Conservation (phyloP, 2,113 vertebrate species). For the Orthochromis malagaraziensis region DNA sequence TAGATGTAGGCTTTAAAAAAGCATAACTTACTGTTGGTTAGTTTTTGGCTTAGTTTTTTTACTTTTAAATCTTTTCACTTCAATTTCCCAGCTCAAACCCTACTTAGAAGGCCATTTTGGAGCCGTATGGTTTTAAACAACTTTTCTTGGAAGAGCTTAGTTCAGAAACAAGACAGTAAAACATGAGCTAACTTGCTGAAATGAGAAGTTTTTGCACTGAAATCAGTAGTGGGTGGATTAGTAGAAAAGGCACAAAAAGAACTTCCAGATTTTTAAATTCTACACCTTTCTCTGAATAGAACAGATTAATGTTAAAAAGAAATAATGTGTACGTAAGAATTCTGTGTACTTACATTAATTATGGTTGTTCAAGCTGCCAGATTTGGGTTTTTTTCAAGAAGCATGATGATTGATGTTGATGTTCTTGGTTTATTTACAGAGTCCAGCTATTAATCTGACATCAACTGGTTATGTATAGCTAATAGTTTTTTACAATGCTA, state of each 20-base stretch:
- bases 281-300: not conserved
- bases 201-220: not conserved
- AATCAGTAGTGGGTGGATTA: not conserved
- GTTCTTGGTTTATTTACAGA: not conserved
- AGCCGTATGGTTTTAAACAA: slow-evolving; percentile 4
- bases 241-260: not conserved
- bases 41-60: not conserved
- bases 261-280: not conserved
- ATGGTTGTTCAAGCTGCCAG: not conserved
- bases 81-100: not conserved
- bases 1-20: not conserved
- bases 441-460: not conserved
- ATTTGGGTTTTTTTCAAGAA: rapidly evolving
- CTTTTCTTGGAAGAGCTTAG: slow-evolving; percentile 13
- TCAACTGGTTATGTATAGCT: not conserved
- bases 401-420: not conserved
- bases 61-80: not conserved
- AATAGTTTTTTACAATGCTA: not conserved
- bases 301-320: not conserved
- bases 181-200: not conserved
- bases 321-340: not conserved
- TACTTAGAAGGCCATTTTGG: not conserved
- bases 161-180: not conserved
- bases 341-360: not conserved
- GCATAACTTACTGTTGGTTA: not conserved